Percentiles rank a stretch among this genome's conserved stretches.
Conservation (phyloP, 92 coral and sea anemone genomes). For the Nematostella vectensis region DNA sequence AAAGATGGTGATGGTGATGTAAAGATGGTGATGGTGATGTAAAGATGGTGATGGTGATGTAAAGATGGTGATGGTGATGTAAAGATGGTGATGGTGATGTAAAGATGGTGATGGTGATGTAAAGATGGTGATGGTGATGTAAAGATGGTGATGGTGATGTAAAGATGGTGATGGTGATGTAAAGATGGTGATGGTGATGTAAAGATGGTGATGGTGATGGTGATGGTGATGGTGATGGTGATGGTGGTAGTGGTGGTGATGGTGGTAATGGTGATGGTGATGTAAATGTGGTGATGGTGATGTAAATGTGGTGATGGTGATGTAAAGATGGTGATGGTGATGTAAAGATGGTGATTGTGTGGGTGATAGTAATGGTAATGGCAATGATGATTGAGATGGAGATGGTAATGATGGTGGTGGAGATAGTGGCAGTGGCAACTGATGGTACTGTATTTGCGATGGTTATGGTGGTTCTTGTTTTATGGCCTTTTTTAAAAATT, state of each 20-base stretch:
- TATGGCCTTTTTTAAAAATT: background rate
- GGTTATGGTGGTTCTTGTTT: background rate
- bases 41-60: too few relatives aligned
- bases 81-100: background rate
- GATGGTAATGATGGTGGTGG: background rate
- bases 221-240: background rate
- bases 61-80: too few relatives aligned
- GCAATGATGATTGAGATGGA: background rate
- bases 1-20: too few relatives aligned
- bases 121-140: background rate
- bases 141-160: background rate
- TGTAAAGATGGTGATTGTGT: background rate
- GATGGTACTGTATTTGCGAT: too few relatives aligned
- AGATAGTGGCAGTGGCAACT: too few relatives aligned
- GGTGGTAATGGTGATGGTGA: background rate
- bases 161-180: background rate
- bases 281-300: background rate
- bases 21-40: too few relatives aligned
- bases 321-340: background rate
- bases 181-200: background rate
- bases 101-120: background rate
- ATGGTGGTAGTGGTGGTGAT: background rate
- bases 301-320: background rate
- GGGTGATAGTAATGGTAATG: background rate
- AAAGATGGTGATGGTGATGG: background rate